Base-by-base conservation (phyloP, 2,797 vertebrate species). In the Neosilurus mollespiculum region DNA sequence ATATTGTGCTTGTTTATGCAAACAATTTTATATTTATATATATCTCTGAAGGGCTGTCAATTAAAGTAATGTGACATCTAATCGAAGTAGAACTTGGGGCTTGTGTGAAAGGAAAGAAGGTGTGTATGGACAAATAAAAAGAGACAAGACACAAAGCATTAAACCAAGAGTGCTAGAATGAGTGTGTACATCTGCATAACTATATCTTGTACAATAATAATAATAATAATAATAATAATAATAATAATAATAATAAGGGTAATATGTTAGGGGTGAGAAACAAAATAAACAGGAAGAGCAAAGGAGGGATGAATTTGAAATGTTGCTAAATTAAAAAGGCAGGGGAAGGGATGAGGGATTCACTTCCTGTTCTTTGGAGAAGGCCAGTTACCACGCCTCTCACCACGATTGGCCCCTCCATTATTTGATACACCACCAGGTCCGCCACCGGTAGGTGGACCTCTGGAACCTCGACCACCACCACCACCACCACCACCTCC, bases 351-450 rank as follows among this genome's bases (percentile, higher is more conserved):
- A 43, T 18, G n/a, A n/a, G 84, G 78, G 85, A 49, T 91, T 94
- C 90, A 96, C 94, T 97, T 97, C 88, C 96, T 95, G 88, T 96
- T 97, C 91, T 97, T 97, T 0, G 97, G 96, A 34, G 97, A 97
- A 53, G 96, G 95, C 96, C 96, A 97, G 90, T 95, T 96, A 86
- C 93, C 94, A 20, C 94, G 93, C 85, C 91, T 95, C 78, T 96
- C 95, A 30, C 94, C 93, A 1, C 95, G 94, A 82, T 89, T 94
- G 59, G 93, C 88, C 0, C 94, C 94, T 78, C 93, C 93, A 1
- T 91, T 92, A 18, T 94, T 93, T 0, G 93, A 90, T 49, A 92
- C 90, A 0, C 90, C 84, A 59, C 84, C 71, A 5, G 91, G 89
- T 0, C 92, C 89, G 2, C 92, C 79, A 76, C 94, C 86, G 3